phyloP scores from a whole-genome alignment of 2,888 invertebrate genomes.

The Macaria notata region DNA sequence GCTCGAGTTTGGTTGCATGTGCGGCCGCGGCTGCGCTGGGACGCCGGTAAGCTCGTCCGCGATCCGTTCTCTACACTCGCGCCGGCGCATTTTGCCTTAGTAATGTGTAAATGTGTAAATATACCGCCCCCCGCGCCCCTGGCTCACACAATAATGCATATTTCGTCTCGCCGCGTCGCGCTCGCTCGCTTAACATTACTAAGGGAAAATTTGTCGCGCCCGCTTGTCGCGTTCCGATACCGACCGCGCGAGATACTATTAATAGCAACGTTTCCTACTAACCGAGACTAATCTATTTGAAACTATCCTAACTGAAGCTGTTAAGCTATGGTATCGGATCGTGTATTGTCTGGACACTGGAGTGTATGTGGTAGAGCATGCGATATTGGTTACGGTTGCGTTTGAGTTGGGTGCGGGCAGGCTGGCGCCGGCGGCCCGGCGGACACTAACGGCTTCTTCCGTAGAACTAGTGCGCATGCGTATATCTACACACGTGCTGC shows the following conservation, averaged over 20 bases:
- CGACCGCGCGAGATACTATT: constrained; percentile 26
- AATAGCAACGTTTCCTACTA: no score
- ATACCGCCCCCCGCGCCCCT: constrained; percentile 24
- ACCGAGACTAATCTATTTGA: no score
- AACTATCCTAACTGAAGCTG: no score
- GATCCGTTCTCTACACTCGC: constrained; percentile 38
- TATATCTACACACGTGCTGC: no score
- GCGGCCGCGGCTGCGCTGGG: constrained; percentile 47
- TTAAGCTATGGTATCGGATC: constrained; percentile 46
- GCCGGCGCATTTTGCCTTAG: constrained; percentile 75
- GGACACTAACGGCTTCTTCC: constrained; percentile 4
- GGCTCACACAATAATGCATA: constrained; percentile 65
- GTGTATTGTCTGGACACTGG: constrained; percentile 47
- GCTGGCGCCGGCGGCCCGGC: no score
- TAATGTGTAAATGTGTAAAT: constrained; percentile 50
- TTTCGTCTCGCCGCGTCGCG: constrained; percentile 63
- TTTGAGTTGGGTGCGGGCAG: constrained; percentile 25
- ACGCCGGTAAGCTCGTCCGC: constrained; percentile 61
- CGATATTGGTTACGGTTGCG: constrained; percentile 42
- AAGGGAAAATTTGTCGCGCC: constrained; percentile 76
- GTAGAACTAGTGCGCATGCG: no score
- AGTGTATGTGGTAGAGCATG: constrained; percentile 59
- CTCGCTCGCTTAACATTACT: constrained; percentile 68
- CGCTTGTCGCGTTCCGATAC: constrained; percentile 57
- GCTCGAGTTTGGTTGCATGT: constrained; percentile 71